These are phyloP conservation scores for Synergus japonicus DNA, from an alignment of 2,888 invertebrate species.

Conservation along the genomic window DNA sequence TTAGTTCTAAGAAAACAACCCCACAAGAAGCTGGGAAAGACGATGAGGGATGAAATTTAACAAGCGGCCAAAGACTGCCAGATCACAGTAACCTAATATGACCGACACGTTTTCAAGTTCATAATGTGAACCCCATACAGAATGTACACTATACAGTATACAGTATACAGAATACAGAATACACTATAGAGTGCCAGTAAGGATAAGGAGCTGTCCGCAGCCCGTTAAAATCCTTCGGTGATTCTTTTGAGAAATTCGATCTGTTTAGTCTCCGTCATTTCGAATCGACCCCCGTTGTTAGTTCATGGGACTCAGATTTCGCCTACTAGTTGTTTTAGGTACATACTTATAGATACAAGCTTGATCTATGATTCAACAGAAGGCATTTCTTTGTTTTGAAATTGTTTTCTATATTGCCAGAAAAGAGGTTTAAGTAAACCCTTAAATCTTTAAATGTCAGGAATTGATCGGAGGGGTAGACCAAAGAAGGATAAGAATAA, in stretches of 20 bases:
- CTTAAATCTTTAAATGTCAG: background rate
- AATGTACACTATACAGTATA: background rate
- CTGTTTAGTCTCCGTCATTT: conserved; percentile 36
- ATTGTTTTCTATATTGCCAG: conserved; percentile 40
- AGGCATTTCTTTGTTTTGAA: conserved; percentile 31
- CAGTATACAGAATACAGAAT: background rate
- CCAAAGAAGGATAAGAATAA: conserved; percentile 32
- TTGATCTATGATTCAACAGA: conserved; percentile 4
- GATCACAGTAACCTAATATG: conserved; percentile 29
- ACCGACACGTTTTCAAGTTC: conserved; percentile 16
- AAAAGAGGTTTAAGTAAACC: conserved; percentile 14
- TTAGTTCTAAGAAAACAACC: conserved; percentile 4
- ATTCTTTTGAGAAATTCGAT: conserved; percentile 38
- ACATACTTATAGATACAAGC: background rate
- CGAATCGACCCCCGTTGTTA: conserved; percentile 4
- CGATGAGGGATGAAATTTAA: background rate
- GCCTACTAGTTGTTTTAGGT: conserved; percentile 31
- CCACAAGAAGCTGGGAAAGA: conserved; percentile 1
- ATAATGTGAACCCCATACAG: conserved; percentile 15
- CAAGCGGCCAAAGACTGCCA: conserved; percentile 19
- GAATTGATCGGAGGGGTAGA: background rate
- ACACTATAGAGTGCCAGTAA: background rate
- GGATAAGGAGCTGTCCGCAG: conserved; percentile 27
- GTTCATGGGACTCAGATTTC: conserved; percentile 28
- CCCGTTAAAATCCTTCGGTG: conserved; percentile 23